phyloP scores from a whole-genome alignment of 2,888 invertebrate species.

The Phania funesta region DNA sequence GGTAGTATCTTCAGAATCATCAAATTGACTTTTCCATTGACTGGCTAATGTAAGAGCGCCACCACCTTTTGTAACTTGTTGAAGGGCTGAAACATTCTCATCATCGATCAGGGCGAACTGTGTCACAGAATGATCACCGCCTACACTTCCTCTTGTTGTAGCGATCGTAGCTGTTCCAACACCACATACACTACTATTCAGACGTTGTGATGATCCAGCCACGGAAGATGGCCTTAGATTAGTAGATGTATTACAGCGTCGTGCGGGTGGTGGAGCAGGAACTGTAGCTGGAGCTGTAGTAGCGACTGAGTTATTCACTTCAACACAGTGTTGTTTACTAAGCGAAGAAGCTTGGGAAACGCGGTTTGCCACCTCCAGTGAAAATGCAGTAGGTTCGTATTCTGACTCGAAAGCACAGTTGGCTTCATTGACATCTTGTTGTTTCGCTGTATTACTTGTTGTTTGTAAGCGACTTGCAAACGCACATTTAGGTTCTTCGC shows the following conservation, averaged over 20 bases:
- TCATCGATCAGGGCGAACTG: constrained; percentile 97
- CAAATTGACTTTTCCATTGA: constrained; percentile 97
- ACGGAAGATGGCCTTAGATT: constrained; percentile 75
- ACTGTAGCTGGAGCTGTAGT: constrained; percentile 34
- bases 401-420: constrained; percentile 41
- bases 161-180: constrained; percentile 70
- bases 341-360: constrained; percentile 49
- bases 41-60: constrained; percentile 95
- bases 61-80: constrained; percentile 93
- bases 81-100: constrained; percentile 92
- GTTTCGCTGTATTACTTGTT: constrained; percentile 72
- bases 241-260: constrained; percentile 75
- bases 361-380: constrained; percentile 70
- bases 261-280: constrained; percentile 71
- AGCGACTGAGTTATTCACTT: constrained; percentile 46
- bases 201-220: constrained; percentile 65
- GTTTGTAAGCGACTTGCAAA: constrained; percentile 86
- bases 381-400: constrained; percentile 70
- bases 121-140: constrained; percentile 90
- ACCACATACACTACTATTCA: constrained; percentile 54
- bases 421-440: constrained; percentile 71
- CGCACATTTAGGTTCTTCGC: constrained; percentile 82
- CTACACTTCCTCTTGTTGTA: constrained; percentile 81
- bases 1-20: constrained; percentile 96
- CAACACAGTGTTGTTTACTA: constrained; percentile 44